Evolutionary conservation across 1,140 invertebrate genomes (phyloP).

Genomic region (Lepidostoma basale): DNA sequence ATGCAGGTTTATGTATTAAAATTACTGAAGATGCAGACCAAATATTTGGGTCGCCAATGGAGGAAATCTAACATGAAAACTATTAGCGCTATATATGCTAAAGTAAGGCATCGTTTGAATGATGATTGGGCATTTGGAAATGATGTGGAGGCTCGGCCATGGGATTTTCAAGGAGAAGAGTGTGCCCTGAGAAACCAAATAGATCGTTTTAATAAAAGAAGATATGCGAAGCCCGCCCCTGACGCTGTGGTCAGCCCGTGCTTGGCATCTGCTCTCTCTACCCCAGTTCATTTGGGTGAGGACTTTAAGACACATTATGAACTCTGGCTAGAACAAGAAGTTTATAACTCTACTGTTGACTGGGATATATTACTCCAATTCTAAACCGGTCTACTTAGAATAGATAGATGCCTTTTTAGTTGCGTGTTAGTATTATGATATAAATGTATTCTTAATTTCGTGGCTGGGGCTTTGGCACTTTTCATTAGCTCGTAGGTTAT

Average conservation of each 20-base stretch:
- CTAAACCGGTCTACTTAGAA: too few species aligned
- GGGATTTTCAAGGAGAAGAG: constrained; percentile 99
- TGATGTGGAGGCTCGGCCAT: constrained; percentile 95
- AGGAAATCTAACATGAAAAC: constrained; percentile 99
- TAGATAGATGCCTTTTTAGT: too few species aligned
- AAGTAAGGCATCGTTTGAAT: constrained; percentile 92
- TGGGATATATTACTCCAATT: constrained; percentile 66
- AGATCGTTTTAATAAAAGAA: constrained; percentile 92
- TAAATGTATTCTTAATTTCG: too few species aligned
- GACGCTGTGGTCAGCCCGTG: constrained; percentile 33
- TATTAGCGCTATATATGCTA: constrained; percentile 98
- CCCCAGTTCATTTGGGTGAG: constrained; percentile 77
- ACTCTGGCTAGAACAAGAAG: constrained; percentile 95
- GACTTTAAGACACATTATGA: constrained; percentile 98
- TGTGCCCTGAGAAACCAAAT: constrained; percentile 91
- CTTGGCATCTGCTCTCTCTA: constrained; percentile 38
- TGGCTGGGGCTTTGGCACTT: too few species aligned
- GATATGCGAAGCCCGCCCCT: constrained; percentile 68
- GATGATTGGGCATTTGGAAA: constrained; percentile 99
- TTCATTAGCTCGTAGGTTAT: too few species aligned
- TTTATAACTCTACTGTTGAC: constrained; percentile 84
- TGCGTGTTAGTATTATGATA: too few species aligned
- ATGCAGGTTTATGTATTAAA: constrained; percentile 99
- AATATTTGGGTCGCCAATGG: constrained; percentile 98
- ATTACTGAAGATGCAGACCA: constrained; percentile 98